A percentile compares a stretch with the other conserved stretches of the same genome.
These are phyloP conservation scores for Actenoides hombroni DNA, from an alignment of 2,113 vertebrate genomes.

Conservation along the genomic window DNA sequence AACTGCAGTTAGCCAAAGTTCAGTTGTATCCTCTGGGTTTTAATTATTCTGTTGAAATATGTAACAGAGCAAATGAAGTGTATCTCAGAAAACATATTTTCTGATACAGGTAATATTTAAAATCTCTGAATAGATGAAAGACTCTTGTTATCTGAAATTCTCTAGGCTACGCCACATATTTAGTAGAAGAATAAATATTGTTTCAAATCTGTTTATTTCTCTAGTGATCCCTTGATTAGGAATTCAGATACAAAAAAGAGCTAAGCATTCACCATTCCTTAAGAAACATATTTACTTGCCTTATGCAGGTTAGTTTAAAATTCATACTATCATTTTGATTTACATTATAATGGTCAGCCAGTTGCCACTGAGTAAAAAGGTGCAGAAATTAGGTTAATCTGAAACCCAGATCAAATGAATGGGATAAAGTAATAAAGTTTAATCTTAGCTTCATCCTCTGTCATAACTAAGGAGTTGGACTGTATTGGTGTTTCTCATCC, in stretches of 20 bases:
- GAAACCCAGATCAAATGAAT: not conserved
- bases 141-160: not conserved
- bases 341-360: not conserved
- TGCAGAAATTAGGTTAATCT: not conserved
- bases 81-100: not conserved
- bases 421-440: not conserved
- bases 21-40: not conserved
- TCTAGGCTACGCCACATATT: not conserved
- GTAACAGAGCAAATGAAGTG: not conserved
- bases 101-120: not conserved
- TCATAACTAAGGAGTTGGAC: not conserved
- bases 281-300: not conserved
- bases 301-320: not conserved
- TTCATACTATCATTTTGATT: not conserved
- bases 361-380: not conserved
- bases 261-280: not conserved
- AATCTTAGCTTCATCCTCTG: not conserved
- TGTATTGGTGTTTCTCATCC: not conserved
- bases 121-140: not conserved
- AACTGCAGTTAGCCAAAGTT: not conserved
- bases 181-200: not conserved
- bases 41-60: not conserved
- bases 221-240: not conserved
- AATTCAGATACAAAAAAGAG: not conserved
- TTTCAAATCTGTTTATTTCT: not conserved